phyloP scores from a whole-genome alignment of 2,888 invertebrate genomes.

The Cheiracanthium punctorium region DNA sequence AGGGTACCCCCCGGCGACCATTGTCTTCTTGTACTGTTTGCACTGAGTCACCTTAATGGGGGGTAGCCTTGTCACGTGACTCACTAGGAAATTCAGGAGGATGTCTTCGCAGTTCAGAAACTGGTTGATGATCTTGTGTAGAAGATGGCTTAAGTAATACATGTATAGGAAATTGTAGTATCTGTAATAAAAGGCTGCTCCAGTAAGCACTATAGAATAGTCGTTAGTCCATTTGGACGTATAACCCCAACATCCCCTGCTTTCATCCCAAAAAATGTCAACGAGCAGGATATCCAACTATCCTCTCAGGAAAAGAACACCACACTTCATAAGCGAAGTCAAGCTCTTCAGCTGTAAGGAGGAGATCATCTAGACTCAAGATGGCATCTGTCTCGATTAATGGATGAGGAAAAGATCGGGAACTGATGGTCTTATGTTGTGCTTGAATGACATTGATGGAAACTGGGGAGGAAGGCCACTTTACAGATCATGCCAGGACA shows the following conservation, averaged over 20 bases:
- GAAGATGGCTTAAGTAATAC: conserved; percentile 86
- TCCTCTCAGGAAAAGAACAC: conserved; percentile 94
- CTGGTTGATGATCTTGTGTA: conserved; percentile 92
- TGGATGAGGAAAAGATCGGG: conserved; percentile 90
- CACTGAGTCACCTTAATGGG: conserved; percentile 96
- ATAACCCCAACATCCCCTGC: conserved; percentile 91
- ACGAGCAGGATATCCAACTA: conserved; percentile 95
- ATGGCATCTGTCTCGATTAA: conserved; percentile 92
- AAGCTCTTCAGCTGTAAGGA: conserved; percentile 93
- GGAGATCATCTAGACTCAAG: conserved; percentile 90
- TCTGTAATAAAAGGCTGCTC: conserved; percentile 93
- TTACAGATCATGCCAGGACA: conserved; percentile 82
- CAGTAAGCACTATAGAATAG: conserved; percentile 95
- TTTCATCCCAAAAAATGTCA: conserved; percentile 97
- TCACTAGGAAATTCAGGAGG: conserved; percentile 94
- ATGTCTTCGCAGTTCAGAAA: conserved; percentile 97
- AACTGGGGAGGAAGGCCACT: conserved; percentile 80
- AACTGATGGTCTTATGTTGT: conserved; percentile 84
- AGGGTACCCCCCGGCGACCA: conserved; percentile 77
- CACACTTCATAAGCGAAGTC: conserved; percentile 96
- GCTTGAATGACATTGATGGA: conserved; percentile 76
- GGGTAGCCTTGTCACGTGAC: conserved; percentile 92
- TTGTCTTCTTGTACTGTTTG: conserved; percentile 88
- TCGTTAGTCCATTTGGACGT: conserved; percentile 97
- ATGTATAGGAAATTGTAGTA: conserved; percentile 93